Evolutionary conservation across 2,888 invertebrate genomes (phyloP), one percentile per base, ranked within the genome.

Genomic region (Cosmorhoe ocellata): DNA sequence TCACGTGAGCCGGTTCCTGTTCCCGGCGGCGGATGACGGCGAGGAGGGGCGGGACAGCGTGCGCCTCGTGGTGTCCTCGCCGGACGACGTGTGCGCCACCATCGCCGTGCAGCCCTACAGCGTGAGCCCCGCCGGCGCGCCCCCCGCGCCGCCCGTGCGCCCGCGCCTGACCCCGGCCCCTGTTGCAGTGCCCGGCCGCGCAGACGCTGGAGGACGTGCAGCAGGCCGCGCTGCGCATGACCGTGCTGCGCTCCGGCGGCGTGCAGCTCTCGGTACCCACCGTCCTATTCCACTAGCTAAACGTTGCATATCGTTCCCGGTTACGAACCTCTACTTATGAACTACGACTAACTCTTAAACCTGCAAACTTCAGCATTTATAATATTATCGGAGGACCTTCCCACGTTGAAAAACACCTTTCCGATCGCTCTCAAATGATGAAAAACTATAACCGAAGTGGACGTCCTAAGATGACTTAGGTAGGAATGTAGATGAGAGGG

Each of bases 101-200:
- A 53, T 89, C 63, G 76, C 84, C 59, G 73, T 89, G 58, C 86
- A 83, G 58, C 68, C 78, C 58, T 76, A 76, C 61, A 63, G 77
- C 64, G 88, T 86, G n/a, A 14, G 33, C 10, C 18, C 18, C 4
- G 4, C 18, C 4, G 18, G 3, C 3, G 4, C 4, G 18, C 4
- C 2, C 18, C 18, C 18, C 2, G 18, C 18, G 1, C 0, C 2
- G 31, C 13, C 1, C 1, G 32, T 32, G 8, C 44, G 34, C 39
- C 79, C 88, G 89, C 89, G 89, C 50, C 89, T 88, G 1, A 76
- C 88, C 44, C 3, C 0, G 4, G 31, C 13, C 1, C 1, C 13
- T 32, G 8, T 47, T 39, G 42, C 79, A 89, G 89, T 89, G 89
- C 50, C 89, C 89, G 1, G 76, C 88, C 44, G 67, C 71, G 43